Conservation (phyloP, 2,797 vertebrate genomes). For the Danio choprae region DNA sequence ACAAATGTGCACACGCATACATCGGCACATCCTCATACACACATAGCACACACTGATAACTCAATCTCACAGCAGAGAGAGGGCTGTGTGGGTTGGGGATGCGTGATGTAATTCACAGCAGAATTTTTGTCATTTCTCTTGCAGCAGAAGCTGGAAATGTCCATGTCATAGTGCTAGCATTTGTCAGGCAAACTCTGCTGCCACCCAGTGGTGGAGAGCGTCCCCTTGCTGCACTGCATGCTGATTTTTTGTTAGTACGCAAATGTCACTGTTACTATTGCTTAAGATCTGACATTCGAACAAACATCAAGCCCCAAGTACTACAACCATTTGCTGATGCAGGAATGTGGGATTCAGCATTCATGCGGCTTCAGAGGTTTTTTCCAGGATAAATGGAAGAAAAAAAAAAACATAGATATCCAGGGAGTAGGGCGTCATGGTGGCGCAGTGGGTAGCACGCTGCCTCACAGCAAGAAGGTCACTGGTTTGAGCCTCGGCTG, state of each 20-base stretch:
- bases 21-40: slow-evolving; percentile 37
- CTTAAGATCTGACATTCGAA: not conserved
- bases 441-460: no score
- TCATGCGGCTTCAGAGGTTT: no score
- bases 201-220: slow-evolving; percentile 76
- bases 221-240: not conserved
- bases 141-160: slow-evolving; percentile 69
- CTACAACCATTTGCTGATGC: no score
- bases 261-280: not conserved
- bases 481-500: no score
- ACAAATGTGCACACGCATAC: slow-evolving; percentile 42
- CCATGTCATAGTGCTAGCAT: slow-evolving; percentile 74
- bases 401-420: not conserved
- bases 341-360: no score
- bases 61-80: slow-evolving; percentile 46
- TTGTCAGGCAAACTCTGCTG: slow-evolving; percentile 62
- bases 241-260: not conserved
- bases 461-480: no score
- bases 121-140: slow-evolving; percentile 63
- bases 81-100: slow-evolving; percentile 18
- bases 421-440: no score
- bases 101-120: slow-evolving; percentile 63
- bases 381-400: no score
- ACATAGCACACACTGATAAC: slow-evolving; percentile 46
- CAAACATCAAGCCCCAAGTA: not conserved